Evolutionary conservation across 1,140 invertebrate genomes (phyloP), one percentile per base, ranked within the genome.

Genomic region (Zaprionus africanus): DNA sequence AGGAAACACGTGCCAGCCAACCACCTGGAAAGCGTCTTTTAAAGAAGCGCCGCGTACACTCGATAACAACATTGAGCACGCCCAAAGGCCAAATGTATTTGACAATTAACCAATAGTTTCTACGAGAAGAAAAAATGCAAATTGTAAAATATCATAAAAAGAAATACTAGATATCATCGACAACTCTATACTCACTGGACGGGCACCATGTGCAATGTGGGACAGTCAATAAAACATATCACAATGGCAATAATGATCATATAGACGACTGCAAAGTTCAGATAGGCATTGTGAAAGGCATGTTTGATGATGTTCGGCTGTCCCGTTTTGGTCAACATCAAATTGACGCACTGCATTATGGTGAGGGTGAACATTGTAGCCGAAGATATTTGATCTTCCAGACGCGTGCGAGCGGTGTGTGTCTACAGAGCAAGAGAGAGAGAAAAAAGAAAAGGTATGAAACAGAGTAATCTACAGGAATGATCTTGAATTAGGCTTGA

Each of bases 271-370:
- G 74, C 78, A 13, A 76, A 3, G 3, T 17, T 58, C 4, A 81
- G 26, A 3, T 11, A 24, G 31, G 17, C 11, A 28, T 88, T 88
- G 13, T 3, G 19, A 41, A 83, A 88, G 7, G 80, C 80, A 41
- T 88, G 81, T 2, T 0, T n/a, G 1, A 88, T 15, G 4, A 88
- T 24, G 43, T 68, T 76, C 11, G 61, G 43, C 53, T 81, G 76
- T 26, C n/a, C 34, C 0, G 84, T 84, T 41, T 78, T 79, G 24
- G 24, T 41, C 17, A 88, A 28, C 15, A 88, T 46, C 2, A 88
- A 54, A 66, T 83, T 70, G 13, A 65, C 49, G 49, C 56, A 54
- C 49, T 88, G 84, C 81, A 88, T 90, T n/a, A 70, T n/a, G 11
- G 51, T 43, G 5, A 84, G 19, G 51, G 66, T 62, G 22, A 84